phyloP scores from a whole-genome alignment of 2,113 vertebrate genomes.

The Phalacrocorax pelagicus region DNA sequence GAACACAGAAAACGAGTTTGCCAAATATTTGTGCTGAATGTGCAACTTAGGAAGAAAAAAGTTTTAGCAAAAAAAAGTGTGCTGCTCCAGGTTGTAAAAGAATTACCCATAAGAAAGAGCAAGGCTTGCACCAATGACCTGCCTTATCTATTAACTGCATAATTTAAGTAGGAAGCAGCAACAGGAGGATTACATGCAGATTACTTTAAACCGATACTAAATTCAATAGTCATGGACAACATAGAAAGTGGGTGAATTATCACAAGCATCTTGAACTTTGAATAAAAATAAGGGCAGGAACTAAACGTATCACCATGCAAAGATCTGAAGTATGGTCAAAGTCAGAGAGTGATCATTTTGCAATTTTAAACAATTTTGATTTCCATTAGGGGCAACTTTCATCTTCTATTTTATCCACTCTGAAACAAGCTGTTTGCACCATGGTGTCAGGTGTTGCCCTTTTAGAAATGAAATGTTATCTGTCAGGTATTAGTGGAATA shows the following conservation, averaged over 20 bases:
- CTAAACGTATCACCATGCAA: background rate
- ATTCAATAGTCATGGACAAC: background rate
- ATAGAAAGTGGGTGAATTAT: background rate
- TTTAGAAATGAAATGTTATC: background rate
- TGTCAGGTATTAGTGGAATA: background rate
- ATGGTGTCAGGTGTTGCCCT: background rate
- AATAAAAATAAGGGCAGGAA: constrained; percentile 12
- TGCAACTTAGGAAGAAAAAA: background rate
- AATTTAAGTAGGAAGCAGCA: background rate
- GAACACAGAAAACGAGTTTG: background rate
- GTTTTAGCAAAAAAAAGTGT: background rate
- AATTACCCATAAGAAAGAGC: background rate
- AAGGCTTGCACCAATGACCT: background rate
- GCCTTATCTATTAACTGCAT: background rate
- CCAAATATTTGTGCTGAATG: background rate
- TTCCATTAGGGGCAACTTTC: background rate
- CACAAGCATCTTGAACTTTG: background rate
- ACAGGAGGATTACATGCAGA: background rate
- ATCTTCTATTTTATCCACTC: background rate
- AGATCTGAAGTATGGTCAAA: background rate
- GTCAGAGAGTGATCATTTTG: background rate
- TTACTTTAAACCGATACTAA: background rate
- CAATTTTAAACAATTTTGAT: background rate
- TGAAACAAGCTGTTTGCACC: background rate
- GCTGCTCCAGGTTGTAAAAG: background rate